A percentile compares a stretch with the other conserved stretches of the same genome.
Conservation (phyloP, 2,888 invertebrate species). For the Brenthis hecate region DNA sequence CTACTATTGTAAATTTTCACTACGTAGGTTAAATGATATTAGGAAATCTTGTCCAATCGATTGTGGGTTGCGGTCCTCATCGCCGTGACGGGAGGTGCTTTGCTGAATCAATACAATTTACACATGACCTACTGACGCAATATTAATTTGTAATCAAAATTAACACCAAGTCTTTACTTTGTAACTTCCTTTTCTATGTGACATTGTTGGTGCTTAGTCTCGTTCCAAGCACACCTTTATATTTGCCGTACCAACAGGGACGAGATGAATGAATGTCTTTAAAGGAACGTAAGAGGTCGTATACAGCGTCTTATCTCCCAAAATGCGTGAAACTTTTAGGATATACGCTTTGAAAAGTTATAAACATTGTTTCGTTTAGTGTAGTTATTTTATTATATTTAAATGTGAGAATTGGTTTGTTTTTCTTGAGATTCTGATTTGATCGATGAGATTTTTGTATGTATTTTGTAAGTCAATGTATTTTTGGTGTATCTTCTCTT, state of each 20-base stretch:
- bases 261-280: constrained; percentile 32
- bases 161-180: neutral
- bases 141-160: neutral
- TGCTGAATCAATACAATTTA: constrained; percentile 13
- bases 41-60: constrained; percentile 9
- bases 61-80: constrained; percentile 18
- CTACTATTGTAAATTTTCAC: neutral
- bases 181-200: neutral
- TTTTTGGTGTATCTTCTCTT: too few relatives aligned
- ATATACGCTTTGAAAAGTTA: constrained; percentile 4
- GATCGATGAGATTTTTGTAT: too few relatives aligned
- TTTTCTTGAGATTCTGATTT: too few relatives aligned
- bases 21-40: constrained; percentile 7
- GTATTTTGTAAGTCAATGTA: too few relatives aligned
- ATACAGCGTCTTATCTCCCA: constrained; percentile 29
- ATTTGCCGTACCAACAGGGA: constrained; percentile 23
- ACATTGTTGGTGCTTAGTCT: constrained; percentile 14
- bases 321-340: constrained; percentile 23
- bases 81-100: constrained; percentile 1
- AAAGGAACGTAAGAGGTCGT: constrained; percentile 26
- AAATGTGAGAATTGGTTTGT: too few relatives aligned
- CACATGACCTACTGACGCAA: constrained; percentile 2
- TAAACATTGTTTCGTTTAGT: neutral
- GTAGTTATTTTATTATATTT: too few relatives aligned
- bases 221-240: constrained; percentile 22